Base-by-base conservation (phyloP, 2,888 invertebrate species). In the Pollenia angustigena region DNA sequence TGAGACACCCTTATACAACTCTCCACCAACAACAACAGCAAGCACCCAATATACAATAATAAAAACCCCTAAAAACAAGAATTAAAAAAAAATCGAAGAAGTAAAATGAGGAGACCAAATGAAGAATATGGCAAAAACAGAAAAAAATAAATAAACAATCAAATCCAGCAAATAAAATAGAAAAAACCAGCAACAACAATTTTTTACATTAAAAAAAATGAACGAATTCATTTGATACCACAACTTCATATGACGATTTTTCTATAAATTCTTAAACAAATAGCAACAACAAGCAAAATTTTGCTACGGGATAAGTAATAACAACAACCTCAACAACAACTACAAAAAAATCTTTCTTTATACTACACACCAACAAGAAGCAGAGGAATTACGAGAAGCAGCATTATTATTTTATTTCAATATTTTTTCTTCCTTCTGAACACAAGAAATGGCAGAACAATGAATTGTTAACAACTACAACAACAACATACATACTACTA, bases 211-310 rank as follows among this genome's bases (percentile, higher is more conserved):
- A 58, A 81, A 52, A 74, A 75, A 87, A 60, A 80, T 64, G 56
- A 85, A 88, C 81, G 81, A 86, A 82, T 42, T 74, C 66, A 42
- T 58, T 46, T n/a, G 6, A 54, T 81, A 79, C 81, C 50, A 54
- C 82, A 81, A 80, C 79, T 85, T 69, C 87, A 85, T 81, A 89
- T 85, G 85, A 89, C 80, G 88, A 89, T 89, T 89, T 32, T 90
- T 90, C 90, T 90, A 91, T 90, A 90, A 90, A 90, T 91, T 90
- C 89, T 90, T 89, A 40, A 11, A 74, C 81, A 66, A 60, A 78
- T 44, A 76, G 9, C 56, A 75, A 66, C 66, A 85, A 58, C 72
- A 85, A 88, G 75, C 71, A 88, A 82, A 69, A 88, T 85, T 81
- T 84, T 76, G 78, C 81, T 84, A 81, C 60, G 84, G 84, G 84